Percentiles rank a stretch among this genome's conserved stretches.
These are phyloP conservation scores for Papilio demoleus DNA, from an alignment of 2,888 invertebrate genomes.

Conservation along the genomic window DNA sequence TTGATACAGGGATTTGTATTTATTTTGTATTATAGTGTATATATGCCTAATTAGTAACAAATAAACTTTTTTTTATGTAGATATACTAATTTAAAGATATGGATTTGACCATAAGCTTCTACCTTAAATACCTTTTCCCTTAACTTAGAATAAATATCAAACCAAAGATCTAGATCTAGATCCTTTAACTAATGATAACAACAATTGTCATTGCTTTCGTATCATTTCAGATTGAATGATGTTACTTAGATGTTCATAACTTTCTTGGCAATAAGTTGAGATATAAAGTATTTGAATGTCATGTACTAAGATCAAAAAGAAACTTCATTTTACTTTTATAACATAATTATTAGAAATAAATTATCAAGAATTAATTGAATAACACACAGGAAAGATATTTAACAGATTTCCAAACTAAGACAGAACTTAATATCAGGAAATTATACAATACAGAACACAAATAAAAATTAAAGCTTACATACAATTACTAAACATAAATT, in stretches of 20 bases:
- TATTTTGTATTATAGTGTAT: not conserved
- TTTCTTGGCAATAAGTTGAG: not conserved
- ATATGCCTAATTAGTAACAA: not conserved
- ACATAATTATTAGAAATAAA: slow-evolving; percentile 21
- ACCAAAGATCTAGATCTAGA: too few relatives aligned
- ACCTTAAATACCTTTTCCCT: too few relatives aligned
- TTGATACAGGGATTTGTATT: not conserved
- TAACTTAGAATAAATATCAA: too few relatives aligned
- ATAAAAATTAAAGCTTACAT: slow-evolving; percentile 42
- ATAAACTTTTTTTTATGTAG: too few relatives aligned
- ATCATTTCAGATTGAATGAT: too few relatives aligned
- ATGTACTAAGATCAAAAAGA: not conserved
- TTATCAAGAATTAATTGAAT: slow-evolving; percentile 17
- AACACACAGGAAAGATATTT: slow-evolving; percentile 54
- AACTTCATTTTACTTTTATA: not conserved
- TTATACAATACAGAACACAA: slow-evolving; percentile 42
- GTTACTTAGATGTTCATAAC: too few relatives aligned
- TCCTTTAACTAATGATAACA: too few relatives aligned
- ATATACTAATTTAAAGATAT: not conserved
- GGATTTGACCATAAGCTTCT: too few relatives aligned
- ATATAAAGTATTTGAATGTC: not conserved
- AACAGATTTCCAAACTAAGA: slow-evolving; percentile 54
- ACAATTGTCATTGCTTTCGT: not conserved
- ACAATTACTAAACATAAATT: slow-evolving; percentile 43
- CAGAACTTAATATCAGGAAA: slow-evolving; percentile 34